These are phyloP conservation scores for Cremastobaeus sp. DNA, from an alignment of 2,888 invertebrate species.

Conservation along the genomic window DNA sequence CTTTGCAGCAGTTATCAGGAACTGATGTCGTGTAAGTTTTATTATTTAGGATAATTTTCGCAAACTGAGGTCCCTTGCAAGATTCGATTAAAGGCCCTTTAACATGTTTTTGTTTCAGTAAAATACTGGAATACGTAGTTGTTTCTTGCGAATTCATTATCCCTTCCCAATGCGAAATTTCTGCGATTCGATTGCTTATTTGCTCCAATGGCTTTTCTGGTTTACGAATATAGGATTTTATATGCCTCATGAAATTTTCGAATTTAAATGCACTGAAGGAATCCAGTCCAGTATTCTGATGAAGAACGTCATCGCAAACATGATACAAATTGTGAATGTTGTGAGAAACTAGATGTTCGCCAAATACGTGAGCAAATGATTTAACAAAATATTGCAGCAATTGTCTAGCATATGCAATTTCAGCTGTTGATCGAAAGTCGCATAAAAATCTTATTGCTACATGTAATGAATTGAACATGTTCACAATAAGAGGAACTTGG, in stretches of 20 bases:
- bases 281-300: constrained; percentile 20
- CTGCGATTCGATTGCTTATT: constrained; percentile 10
- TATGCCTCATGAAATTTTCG: constrained; percentile 39
- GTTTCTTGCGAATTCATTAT: no score
- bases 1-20: neutral
- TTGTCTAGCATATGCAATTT: constrained; percentile 23
- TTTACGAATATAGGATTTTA: constrained; percentile 29
- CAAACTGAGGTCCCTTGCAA: neutral
- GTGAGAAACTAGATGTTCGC: constrained; percentile 30
- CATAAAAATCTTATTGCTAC: constrained; percentile 26
- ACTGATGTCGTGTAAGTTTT: neutral
- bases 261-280: constrained; percentile 37
- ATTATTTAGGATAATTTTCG: neutral
- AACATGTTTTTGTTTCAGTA: neutral
- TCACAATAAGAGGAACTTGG: no score
- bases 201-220: constrained; percentile 33
- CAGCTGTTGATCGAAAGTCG: neutral
- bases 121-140: no score
- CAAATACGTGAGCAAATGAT: constrained; percentile 18
- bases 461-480: constrained; percentile 28
- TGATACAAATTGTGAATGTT: constrained; percentile 42
- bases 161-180: constrained; percentile 4
- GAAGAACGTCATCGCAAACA: constrained; percentile 23
- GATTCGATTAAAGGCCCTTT: neutral
- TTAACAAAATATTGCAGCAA: constrained; percentile 22